Base-by-base conservation (phyloP, 1,140 invertebrate genomes). In the Hetaerina americana region DNA sequence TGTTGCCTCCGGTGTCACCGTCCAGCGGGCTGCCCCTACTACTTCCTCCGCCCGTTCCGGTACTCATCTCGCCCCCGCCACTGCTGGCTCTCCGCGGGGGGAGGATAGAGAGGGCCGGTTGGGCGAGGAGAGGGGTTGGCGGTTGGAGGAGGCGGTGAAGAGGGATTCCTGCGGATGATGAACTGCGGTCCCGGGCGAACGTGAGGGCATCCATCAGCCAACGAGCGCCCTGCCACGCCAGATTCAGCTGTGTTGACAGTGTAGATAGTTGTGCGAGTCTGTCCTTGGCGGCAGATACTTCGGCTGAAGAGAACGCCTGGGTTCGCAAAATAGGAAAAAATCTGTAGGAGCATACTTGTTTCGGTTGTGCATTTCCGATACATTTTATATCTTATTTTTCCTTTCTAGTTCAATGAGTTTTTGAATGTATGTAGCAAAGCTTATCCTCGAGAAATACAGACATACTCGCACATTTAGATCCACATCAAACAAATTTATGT, bases 161-260 rank as follows among this genome's bases (percentile, higher is more conserved):
- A 18, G 40, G 40, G 15, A 72, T 70, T 72, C 71, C 31, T 31
- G 69, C 68, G 73, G 74, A 69, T 74, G 72, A 69, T 75, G 69
- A 75, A 12, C 80, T 84, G 76, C 92, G 90, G 78, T 97, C 95
- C 71, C 95, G 84, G 0, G 95, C 94, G 78, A 94, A 95, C 0
- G 92, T 90, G 49, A 98, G 92, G 1, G 96, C 89, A 77, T 98
- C 95, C 86, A 96, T 93, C 0, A 98, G 85, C 96, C 96, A 99
- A 15, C 97, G 87, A 2, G 93, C 90, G 26, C 89, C 89, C 78
- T 96, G 95, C 96, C 96, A 98, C 0, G 93, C 88, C 0, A 84
- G 79, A 75, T 95, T 95, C 12, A 95, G 82, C 76, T 90, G 90
- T 0, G 86, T 82, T 78, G 95, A 93, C 5, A 96, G 84, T 70